These are phyloP conservation scores for Mylabris phalerata DNA, from an alignment of 1,140 invertebrate species.

Conservation along the genomic window DNA sequence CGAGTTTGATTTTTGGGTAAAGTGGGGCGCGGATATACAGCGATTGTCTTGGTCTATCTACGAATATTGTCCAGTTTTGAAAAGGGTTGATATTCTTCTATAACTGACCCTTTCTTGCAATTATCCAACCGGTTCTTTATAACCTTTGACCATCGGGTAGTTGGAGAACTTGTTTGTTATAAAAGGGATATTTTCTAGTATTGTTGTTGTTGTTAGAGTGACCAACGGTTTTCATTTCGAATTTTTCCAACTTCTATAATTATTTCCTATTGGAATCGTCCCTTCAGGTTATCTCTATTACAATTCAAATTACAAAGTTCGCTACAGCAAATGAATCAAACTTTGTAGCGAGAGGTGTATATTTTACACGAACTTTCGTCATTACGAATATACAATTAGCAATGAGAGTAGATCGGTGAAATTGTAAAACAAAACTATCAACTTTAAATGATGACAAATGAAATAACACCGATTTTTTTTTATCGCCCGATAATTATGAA, in stretches of 20 bases:
- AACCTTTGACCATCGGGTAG: neutral
- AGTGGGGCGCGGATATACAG: too few species aligned
- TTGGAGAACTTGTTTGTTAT: too few species aligned
- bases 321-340: slow-evolving; percentile 35
- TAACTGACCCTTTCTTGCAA: slow-evolving; percentile 31
- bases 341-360: slow-evolving; percentile 31
- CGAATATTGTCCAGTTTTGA: neutral
- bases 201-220: too few species aligned
- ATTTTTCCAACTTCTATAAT: too few species aligned
- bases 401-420: neutral
- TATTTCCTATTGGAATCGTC: too few species aligned
- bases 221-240: too few species aligned
- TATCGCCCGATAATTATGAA: too few species aligned
- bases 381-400: slow-evolving; percentile 38
- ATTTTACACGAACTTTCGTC: slow-evolving; percentile 38
- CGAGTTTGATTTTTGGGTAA: slow-evolving; percentile 23
- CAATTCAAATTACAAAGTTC: slow-evolving; percentile 37
- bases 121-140: neutral
- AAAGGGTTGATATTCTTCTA: slow-evolving; percentile 14
- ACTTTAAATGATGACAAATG: too few species aligned
- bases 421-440: too few species aligned
- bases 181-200: too few species aligned
- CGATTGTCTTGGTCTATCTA: neutral
- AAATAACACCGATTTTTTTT: too few species aligned
- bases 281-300: slow-evolving; percentile 22